A percentile compares a stretch with the other conserved stretches of the same genome.
Evolutionary conservation across 1,140 invertebrate genomes (phyloP).

Genomic region (Gonatopus flavifemur): DNA sequence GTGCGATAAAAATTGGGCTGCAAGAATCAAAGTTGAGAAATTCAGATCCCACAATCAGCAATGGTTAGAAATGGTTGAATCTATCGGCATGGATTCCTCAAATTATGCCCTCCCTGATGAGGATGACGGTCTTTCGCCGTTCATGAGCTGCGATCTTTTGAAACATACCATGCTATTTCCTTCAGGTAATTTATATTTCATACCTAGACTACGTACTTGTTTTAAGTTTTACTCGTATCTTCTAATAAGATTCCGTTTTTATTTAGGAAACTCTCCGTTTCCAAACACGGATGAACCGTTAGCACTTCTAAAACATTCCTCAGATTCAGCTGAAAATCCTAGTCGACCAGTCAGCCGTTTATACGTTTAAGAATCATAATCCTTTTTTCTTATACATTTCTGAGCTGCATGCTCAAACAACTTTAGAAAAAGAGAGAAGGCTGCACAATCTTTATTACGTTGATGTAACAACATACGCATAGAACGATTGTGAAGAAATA

Average conservation of each 20-base stretch:
- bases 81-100: constrained; percentile 59
- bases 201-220: constrained; percentile 9
- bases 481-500: no score
- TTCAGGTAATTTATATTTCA: constrained; percentile 57
- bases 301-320: constrained; percentile 51
- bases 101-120: constrained; percentile 62
- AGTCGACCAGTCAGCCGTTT: constrained; percentile 59
- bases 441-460: no score
- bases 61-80: constrained; percentile 95
- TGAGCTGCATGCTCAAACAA: neutral
- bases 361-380: constrained; percentile 1
- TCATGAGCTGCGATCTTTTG: constrained; percentile 71
- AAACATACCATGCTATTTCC: constrained; percentile 69
- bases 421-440: no score
- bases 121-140: constrained; percentile 69
- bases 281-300: constrained; percentile 55
- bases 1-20: constrained; percentile 87
- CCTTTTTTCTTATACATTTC: neutral
- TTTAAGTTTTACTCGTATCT: constrained; percentile 18
- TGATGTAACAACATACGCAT: no score
- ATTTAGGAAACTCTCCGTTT: constrained; percentile 48
- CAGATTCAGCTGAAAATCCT: constrained; percentile 52
- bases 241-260: constrained; percentile 5
- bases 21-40: constrained; percentile 89
- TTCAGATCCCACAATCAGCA: constrained; percentile 96